phyloP scores from a whole-genome alignment of 2,888 invertebrate genomes.

The Hylaea fasciaria region DNA sequence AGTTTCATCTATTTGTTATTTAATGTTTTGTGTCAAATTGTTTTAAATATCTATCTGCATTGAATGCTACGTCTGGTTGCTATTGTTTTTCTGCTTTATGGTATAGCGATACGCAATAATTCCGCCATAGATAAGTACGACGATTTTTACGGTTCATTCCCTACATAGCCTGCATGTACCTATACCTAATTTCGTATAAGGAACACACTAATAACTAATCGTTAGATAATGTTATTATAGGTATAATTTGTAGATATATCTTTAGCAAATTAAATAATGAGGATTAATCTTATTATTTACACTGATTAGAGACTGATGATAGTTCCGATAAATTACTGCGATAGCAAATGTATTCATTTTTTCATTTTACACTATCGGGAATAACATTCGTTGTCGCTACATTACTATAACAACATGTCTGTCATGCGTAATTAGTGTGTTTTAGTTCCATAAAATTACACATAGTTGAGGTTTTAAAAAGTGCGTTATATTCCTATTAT shows the following conservation, averaged over 20 bases:
- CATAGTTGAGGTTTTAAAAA: not conserved
- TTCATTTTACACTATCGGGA: conserved; percentile 20
- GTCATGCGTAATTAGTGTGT: too few species aligned
- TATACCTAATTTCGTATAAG: conserved; percentile 4
- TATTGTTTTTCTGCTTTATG: not conserved
- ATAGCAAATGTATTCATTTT: conserved; percentile 19
- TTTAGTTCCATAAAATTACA: not conserved
- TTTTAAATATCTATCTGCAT: too few species aligned
- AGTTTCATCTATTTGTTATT: too few species aligned
- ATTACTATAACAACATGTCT: conserved; percentile 3
- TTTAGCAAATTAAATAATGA: conserved; percentile 26
- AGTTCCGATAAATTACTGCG: conserved; percentile 14
- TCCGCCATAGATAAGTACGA: conserved; percentile 11
- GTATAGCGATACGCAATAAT: conserved; percentile 6
- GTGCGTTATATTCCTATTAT: too few species aligned
- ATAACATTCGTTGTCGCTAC: conserved; percentile 11
- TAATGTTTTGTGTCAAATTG: too few species aligned
- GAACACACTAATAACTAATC: conserved; percentile 8
- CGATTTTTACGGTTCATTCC: not conserved
- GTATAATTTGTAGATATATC: conserved; percentile 15
- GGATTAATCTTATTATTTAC: conserved; percentile 26
- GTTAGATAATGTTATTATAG: conserved; percentile 12
- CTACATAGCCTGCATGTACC: too few species aligned
- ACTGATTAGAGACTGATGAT: conserved; percentile 23
- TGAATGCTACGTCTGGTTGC: too few species aligned